Evolutionary conservation across 2,888 invertebrate species (phyloP), one percentile per base, ranked within the genome.

Genomic region (Trissolcus japonicus): DNA sequence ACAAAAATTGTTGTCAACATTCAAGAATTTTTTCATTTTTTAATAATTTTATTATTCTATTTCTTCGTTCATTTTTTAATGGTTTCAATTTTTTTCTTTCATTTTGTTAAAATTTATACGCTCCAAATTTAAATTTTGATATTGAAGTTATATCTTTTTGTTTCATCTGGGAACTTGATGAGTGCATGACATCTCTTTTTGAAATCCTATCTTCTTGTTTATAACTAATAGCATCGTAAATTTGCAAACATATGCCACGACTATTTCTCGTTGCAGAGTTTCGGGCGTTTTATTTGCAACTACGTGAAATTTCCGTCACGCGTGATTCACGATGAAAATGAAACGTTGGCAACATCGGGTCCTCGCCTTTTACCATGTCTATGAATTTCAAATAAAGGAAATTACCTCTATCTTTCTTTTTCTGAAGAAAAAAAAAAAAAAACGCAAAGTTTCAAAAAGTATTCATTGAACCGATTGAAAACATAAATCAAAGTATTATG

Each of bases 201-300:
- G 35, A 35, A 35, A 35, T 7, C 35, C 11, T 9, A 60, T 48
- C 50, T 25, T 41, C 66, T 51, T 41, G 66, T 50, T 66, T 57
- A 50, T 57, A 66, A 56, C 66, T 57, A 66, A 66, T 66, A 54
- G 68, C 60, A 46, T 68, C 54, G 54, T 68, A 60, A 68, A 68
- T 68, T 25, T 19, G 51, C 62, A 35, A 69, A 50, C 55, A 50
- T 48, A 29, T 53, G 59, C 40, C 59, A 51, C 29, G 60, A 69
- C 55, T 61, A 25, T 54, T 69, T 61, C 61, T 61, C 40, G 50
- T 48, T 41, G 55, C 62, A 55, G 69, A 35, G 35, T 35, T 71
- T 71, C 62, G 57, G 71, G 62, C 50, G 62, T 51, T 57, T 63
- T 71, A 71, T 71, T 71, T 62, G 62, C 69, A 48, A 61, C 62